A percentile compares a stretch with the other conserved stretches of the same genome.
Evolutionary conservation across 2,888 invertebrate species (phyloP).

Genomic region (Yponomeuta evonymella): DNA sequence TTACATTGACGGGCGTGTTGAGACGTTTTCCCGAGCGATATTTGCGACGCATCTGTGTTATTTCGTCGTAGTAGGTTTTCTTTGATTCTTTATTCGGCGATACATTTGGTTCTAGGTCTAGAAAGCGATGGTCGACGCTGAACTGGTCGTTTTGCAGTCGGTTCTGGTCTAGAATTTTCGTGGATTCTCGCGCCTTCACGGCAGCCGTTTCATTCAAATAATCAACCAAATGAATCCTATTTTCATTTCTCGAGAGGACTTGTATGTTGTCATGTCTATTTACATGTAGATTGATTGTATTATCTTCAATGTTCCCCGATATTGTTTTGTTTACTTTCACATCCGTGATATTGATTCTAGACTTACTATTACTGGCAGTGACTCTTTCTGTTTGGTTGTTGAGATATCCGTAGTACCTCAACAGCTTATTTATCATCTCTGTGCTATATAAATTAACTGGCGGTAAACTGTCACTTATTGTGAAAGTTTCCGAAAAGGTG

Average conservation of each 20-base stretch:
- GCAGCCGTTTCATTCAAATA: conserved; percentile 46
- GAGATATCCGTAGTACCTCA: conserved; percentile 64
- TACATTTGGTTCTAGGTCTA: conserved; percentile 42
- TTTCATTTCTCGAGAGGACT: conserved; percentile 32
- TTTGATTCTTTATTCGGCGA: conserved; percentile 34
- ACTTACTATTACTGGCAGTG: conserved; percentile 35
- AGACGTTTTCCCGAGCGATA: conserved; percentile 53
- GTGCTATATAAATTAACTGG: conserved; percentile 70
- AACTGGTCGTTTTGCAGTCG: conserved; percentile 52
- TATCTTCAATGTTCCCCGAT: conserved; percentile 30
- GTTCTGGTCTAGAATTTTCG: conserved; percentile 55
- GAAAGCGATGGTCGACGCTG: conserved; percentile 49
- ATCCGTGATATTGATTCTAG: conserved; percentile 24
- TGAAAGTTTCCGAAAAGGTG: conserved; percentile 69
- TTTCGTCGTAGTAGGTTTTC: conserved; percentile 32
- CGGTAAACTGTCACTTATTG: conserved; percentile 67
- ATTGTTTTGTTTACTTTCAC: conserved; percentile 17
- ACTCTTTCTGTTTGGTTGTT: conserved; percentile 64
- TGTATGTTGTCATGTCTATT: conserved; percentile 4
- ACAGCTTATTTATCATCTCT: conserved; percentile 69
- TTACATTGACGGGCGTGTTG: conserved; percentile 47
- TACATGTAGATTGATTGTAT: conserved; percentile 21
- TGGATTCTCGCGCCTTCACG: conserved; percentile 45
- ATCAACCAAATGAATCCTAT: conserved; percentile 40
- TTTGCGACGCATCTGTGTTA: conserved; percentile 30